Percentiles rank a stretch among this genome's conserved stretches.
Evolutionary conservation across 2,888 invertebrate species (phyloP).

Genomic region (Vesta saturnalis): DNA sequence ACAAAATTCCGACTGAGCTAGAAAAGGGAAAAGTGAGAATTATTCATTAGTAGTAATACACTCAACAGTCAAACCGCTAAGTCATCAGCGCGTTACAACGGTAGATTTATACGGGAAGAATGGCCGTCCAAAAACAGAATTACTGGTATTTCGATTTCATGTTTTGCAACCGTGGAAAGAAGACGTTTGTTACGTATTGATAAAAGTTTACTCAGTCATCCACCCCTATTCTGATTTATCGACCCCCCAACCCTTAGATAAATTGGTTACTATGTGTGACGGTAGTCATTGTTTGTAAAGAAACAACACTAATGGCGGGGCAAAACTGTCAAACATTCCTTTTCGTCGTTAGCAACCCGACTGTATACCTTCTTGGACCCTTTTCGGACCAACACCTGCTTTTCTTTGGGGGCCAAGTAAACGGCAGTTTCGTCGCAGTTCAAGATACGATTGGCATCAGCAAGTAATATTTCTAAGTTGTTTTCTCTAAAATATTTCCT

Average conservation of each 20-base stretch:
- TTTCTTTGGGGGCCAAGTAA: background rate
- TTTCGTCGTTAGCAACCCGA: no score
- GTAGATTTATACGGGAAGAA: constrained; percentile 54
- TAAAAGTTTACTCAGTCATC: background rate
- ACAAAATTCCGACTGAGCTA: no score
- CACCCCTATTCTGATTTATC: background rate
- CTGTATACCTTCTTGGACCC: no score
- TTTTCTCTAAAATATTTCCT: background rate
- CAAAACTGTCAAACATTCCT: no score
- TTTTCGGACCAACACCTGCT: background rate
- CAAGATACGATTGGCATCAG: background rate
- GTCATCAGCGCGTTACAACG: no score
- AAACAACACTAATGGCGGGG: background rate
- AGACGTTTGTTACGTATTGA: background rate
- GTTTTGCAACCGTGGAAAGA: no score
- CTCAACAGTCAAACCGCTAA: no score
- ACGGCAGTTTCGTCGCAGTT: background rate
- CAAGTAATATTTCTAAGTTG: background rate
- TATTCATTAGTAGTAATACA: no score
- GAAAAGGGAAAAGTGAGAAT: no score
- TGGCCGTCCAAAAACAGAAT: constrained; percentile 59
- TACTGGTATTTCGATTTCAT: no score
- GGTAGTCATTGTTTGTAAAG: background rate
- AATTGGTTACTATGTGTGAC: background rate
- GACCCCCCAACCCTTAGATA: background rate